Evolutionary conservation across 1,140 invertebrate species (phyloP).

Genomic region (Gonatopus flavifemur): DNA sequence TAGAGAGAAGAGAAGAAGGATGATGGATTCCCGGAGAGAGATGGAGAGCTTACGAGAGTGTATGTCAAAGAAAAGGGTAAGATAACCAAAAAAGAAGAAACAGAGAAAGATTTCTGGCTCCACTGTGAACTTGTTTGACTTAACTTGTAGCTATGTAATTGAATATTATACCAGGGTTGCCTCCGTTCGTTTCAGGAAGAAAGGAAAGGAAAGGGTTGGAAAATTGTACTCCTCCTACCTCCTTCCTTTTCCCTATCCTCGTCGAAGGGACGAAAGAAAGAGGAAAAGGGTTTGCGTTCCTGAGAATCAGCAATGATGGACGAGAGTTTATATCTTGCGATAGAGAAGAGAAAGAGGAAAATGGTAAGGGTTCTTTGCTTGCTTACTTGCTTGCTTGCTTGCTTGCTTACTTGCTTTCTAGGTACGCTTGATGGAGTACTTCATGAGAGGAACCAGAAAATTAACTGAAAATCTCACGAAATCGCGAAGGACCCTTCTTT

Average conservation of each 20-base stretch:
- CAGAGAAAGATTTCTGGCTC: too few species aligned
- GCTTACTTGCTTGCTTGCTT: too few species aligned
- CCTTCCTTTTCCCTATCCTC: too few species aligned
- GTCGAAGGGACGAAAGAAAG: conserved; percentile 9
- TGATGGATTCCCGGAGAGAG: too few species aligned
- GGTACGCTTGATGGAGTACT: conserved; percentile 31
- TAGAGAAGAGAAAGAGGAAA: too few species aligned
- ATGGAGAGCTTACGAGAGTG: too few species aligned
- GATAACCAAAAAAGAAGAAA: neutral
- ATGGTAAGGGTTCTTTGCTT: too few species aligned
- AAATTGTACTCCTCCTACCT: too few species aligned
- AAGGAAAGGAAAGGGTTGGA: conserved; percentile 46
- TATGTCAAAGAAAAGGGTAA: too few species aligned
- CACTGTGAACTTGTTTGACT: conserved; percentile 44
- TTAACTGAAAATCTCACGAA: conserved; percentile 41
- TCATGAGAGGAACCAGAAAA: conserved; percentile 36
- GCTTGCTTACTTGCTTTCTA: too few species aligned
- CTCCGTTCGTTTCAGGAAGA: too few species aligned
- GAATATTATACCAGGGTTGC: conserved; percentile 47
- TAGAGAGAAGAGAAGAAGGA: too few species aligned
- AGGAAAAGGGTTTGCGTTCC: conserved; percentile 12
- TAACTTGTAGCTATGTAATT: conserved; percentile 49
- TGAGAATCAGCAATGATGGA: conserved; percentile 32
- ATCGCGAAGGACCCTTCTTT: conserved; percentile 29
- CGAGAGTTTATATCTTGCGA: conserved; percentile 31